Percentiles rank a stretch among this genome's conserved stretches.
Conservation (phyloP, 2,888 invertebrate species). For the Drosophila testacea region DNA sequence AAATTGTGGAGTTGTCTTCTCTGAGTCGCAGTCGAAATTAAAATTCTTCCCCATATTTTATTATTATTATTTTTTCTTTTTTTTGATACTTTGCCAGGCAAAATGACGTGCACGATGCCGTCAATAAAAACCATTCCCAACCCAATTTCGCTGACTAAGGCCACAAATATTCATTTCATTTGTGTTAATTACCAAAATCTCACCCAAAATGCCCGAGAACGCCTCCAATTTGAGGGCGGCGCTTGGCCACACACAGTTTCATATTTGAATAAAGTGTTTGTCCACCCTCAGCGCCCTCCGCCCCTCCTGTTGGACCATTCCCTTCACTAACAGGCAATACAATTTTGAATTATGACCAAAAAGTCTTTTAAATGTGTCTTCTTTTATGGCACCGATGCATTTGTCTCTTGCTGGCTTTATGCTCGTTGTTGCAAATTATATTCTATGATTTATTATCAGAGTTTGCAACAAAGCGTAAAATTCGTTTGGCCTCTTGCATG, state of each 20-base stretch:
- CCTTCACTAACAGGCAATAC: constrained; percentile 19
- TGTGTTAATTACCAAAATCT: constrained; percentile 73
- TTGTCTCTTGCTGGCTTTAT: constrained; percentile 42
- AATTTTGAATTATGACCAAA: constrained; percentile 67
- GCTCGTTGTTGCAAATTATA: constrained; percentile 63
- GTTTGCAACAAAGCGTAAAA: constrained; percentile 78
- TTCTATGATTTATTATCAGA: constrained; percentile 78
- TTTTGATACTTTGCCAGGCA: constrained; percentile 65
- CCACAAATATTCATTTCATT: constrained; percentile 61
- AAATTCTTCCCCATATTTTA: neutral
- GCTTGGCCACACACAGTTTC: constrained; percentile 37
- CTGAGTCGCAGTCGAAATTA: neutral
- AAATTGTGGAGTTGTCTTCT: constrained; percentile 16
- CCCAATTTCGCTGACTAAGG: constrained; percentile 58
- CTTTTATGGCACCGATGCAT: constrained; percentile 48
- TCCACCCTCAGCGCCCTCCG: neutral
- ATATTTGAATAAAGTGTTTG: constrained; percentile 6
- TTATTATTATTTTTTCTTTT: too few species aligned
- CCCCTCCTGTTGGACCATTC: neutral
- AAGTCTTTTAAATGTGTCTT: constrained; percentile 50
- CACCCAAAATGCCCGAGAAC: constrained; percentile 44
- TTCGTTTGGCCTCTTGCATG: constrained; percentile 61
- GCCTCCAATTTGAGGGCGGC: constrained; percentile 41
- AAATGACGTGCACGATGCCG: constrained; percentile 63
- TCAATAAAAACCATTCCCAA: constrained; percentile 42